Conservation (phyloP, 1,140 invertebrate genomes). For the Globodera rostochiensis region DNA sequence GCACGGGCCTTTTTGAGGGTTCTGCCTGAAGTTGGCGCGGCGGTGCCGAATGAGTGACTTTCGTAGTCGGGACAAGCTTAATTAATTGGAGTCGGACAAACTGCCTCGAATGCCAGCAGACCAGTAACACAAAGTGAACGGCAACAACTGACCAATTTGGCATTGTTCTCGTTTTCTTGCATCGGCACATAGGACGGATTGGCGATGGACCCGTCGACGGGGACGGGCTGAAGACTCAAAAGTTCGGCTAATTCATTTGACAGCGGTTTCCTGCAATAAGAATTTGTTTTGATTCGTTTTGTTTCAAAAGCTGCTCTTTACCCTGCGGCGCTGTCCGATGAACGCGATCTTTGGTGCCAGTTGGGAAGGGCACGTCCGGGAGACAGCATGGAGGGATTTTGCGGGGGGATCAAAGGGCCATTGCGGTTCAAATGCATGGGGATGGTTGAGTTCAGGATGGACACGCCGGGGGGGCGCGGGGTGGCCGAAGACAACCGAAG, state of each 20-base stretch:
- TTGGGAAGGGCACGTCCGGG: neutral
- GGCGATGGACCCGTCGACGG: constrained; percentile 3
- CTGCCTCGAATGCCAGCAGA: neutral
- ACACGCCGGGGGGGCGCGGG: neutral
- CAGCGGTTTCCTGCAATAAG: constrained; percentile 3
- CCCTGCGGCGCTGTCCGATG: constrained; percentile 9
- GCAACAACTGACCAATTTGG: too few species aligned
- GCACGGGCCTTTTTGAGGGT: neutral
- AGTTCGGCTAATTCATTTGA: constrained; percentile 3
- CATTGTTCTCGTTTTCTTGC: constrained; percentile 18
- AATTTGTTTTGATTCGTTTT: neutral
- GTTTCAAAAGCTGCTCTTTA: neutral
- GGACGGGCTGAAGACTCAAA: neutral
- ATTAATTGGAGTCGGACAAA: neutral
- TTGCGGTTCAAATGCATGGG: neutral
- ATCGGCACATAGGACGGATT: constrained; percentile 27
- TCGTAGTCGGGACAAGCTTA: neutral
- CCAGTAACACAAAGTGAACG: neutral
- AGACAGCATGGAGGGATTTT: neutral
- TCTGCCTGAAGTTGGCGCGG: neutral
- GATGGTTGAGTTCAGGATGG: neutral
- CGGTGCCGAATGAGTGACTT: neutral
- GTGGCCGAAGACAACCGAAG: neutral
- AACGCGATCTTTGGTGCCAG: constrained; percentile 25
- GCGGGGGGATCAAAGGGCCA: neutral